These are phyloP conservation scores for Teleiodes luculella DNA, from an alignment of 2,888 invertebrate genomes.

Conservation along the genomic window DNA sequence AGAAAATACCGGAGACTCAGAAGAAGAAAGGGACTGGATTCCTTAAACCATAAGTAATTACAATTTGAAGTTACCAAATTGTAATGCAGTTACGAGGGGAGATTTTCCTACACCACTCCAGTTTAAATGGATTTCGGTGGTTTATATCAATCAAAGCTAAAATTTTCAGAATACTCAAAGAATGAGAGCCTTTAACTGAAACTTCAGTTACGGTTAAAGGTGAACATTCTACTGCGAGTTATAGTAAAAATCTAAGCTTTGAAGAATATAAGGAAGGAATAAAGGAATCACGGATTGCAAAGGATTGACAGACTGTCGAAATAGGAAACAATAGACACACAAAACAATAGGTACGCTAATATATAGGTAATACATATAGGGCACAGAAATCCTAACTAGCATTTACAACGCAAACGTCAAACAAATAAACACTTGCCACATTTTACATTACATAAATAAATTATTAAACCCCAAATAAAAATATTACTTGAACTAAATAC, in stretches of 20 bases:
- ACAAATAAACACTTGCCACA: neutral
- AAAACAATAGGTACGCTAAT: slow-evolving; percentile 19
- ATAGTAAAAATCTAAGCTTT: slow-evolving; percentile 42
- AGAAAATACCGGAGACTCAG: slow-evolving; percentile 47
- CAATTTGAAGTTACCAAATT: slow-evolving; percentile 78
- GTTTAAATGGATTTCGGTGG: slow-evolving; percentile 31
- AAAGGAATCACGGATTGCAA: slow-evolving; percentile 19
- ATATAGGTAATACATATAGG: neutral
- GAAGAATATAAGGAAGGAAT: slow-evolving; percentile 44
- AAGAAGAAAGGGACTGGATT: slow-evolving; percentile 75
- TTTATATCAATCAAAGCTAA: slow-evolving; percentile 46
- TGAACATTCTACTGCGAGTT: slow-evolving; percentile 40
- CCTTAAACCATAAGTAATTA: slow-evolving; percentile 78
- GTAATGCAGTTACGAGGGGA: slow-evolving; percentile 80
- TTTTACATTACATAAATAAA: no score
- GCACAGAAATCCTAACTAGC: slow-evolving; percentile 12
- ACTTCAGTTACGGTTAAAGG: slow-evolving; percentile 58
- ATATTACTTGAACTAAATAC: no score
- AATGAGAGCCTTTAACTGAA: slow-evolving; percentile 56
- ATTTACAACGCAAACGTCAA: slow-evolving; percentile 5
- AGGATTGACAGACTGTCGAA: slow-evolving; percentile 30
- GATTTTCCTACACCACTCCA: slow-evolving; percentile 71
- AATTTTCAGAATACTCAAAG: slow-evolving; percentile 37
- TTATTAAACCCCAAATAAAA: no score
- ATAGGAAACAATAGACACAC: slow-evolving; percentile 33